A percentile compares a stretch with the other conserved stretches of the same genome.
Evolutionary conservation across 2,113 vertebrate species (phyloP).

Genomic region (Gulo gulo): DNA sequence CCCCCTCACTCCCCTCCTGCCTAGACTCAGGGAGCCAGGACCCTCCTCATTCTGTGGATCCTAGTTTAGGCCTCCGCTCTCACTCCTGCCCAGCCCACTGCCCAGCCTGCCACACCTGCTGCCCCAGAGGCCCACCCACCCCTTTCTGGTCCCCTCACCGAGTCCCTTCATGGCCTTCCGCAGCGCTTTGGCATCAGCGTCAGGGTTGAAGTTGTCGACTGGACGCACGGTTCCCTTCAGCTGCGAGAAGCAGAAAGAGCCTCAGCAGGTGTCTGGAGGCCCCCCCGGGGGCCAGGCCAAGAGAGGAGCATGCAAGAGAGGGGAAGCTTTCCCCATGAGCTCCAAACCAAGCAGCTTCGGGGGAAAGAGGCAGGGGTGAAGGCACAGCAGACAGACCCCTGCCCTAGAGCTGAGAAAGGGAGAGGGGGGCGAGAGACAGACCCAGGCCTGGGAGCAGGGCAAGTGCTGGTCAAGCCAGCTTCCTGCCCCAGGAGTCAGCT

Average conservation of each 20-base stretch:
- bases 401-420: background rate
- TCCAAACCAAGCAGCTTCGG: conserved; percentile 62
- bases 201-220: conserved; percentile 84
- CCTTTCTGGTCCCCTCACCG: conserved; percentile 80
- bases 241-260: conserved; percentile 77
- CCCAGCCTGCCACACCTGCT: too few species aligned
- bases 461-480: background rate
- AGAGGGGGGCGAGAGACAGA: background rate
- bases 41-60: background rate
- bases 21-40: background rate
- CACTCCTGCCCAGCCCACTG: background rate
- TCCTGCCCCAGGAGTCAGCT: background rate
- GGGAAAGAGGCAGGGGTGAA: background rate
- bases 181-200: conserved; percentile 91
- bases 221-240: conserved; percentile 88
- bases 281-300: background rate
- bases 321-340: background rate
- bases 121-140: background rate
- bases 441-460: background rate
- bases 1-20: background rate
- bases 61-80: background rate
- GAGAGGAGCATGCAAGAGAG: background rate
- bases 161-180: conserved; percentile 99
- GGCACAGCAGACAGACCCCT: conserved; percentile 46
- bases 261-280: background rate